Conservation (phyloP, 2,797 vertebrate species). For the Centroberyx gerrardi region DNA sequence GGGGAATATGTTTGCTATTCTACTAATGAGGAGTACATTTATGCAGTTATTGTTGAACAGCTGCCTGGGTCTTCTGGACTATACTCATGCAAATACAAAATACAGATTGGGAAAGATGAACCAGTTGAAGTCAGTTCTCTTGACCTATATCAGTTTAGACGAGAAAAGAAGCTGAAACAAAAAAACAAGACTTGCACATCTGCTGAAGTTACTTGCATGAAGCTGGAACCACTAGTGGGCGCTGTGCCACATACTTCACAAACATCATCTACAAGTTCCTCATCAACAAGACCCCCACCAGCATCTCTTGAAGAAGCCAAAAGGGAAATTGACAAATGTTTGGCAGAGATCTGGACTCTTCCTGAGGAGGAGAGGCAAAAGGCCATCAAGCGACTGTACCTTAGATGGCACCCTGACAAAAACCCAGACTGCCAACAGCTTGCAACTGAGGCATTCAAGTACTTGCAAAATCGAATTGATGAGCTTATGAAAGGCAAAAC, state of each 20-base stretch:
- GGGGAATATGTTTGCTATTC: slow-evolving; percentile 87
- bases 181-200: slow-evolving; percentile 7
- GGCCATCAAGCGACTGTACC: slow-evolving; percentile 84
- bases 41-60: slow-evolving; percentile 82
- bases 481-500: slow-evolving; percentile 63
- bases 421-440: slow-evolving; percentile 74
- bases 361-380: slow-evolving; percentile 76
- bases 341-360: slow-evolving; percentile 83
- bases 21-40: slow-evolving; percentile 72
- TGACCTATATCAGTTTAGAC: slow-evolving; percentile 87
- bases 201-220: slow-evolving; percentile 43
- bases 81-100: slow-evolving; percentile 75
- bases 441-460: slow-evolving; percentile 83
- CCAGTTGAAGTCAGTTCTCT: slow-evolving; percentile 79
- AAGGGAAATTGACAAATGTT: slow-evolving; percentile 83
- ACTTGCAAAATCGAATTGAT: slow-evolving; percentile 77
- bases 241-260: slow-evolving; percentile 27
- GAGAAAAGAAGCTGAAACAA: slow-evolving; percentile 50
- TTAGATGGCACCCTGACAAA: slow-evolving; percentile 89
- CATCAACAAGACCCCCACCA: slow-evolving; percentile 51
- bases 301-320: slow-evolving; percentile 81
- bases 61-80: slow-evolving; percentile 57
- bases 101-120: slow-evolving; percentile 78
- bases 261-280: slow-evolving; percentile 37
- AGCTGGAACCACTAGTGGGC: slow-evolving; percentile 46